Conservation (phyloP, 2,797 vertebrate species). For the Darevskia mixta region DNA sequence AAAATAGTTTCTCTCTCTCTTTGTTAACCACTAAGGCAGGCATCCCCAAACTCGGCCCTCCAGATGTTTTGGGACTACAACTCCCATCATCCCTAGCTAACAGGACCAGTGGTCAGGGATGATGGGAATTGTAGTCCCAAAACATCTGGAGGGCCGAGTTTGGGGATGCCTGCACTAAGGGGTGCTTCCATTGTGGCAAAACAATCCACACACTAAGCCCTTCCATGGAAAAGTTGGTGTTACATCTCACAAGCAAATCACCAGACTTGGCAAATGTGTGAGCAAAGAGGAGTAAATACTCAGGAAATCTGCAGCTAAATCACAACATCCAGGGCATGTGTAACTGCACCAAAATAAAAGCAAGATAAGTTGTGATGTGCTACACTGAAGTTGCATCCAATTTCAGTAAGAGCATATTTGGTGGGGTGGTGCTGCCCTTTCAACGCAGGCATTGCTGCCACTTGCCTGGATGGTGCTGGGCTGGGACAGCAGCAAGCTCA, state of each 20-base stretch:
- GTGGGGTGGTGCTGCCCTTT: no score
- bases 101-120: no score
- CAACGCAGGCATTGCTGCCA: no score
- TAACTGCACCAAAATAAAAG: background rate
- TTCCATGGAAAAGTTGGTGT: background rate
- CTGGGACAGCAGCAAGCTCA: no score
- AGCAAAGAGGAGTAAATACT: background rate
- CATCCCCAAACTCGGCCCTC: no score
- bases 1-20: background rate
- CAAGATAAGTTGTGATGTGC: background rate
- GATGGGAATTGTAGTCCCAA: no score
- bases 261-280: conserved; percentile 5
- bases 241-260: background rate
- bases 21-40: background rate
- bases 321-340: background rate
- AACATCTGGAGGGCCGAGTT: no score
- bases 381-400: background rate
- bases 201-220: background rate
- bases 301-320: background rate
- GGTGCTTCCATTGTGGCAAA: background rate
- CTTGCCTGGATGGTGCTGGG: no score
- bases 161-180: background rate
- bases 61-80: no score
- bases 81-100: no score
- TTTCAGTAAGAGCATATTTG: no score